Conservation (phyloP, 2,113 vertebrate species). For the Thoracochromis brauschi region DNA sequence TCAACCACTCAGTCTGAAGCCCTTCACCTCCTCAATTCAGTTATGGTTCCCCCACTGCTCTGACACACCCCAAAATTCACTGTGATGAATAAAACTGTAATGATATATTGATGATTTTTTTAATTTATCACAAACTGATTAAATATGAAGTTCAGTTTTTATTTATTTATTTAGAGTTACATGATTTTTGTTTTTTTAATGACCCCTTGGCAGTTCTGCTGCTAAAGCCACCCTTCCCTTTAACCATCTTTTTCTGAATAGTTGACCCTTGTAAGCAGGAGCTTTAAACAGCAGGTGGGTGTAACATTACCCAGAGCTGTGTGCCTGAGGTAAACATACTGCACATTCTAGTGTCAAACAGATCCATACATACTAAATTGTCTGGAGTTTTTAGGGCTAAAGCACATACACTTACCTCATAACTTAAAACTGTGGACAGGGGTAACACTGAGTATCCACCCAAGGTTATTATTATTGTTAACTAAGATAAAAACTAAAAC, state of each 20-base stretch:
- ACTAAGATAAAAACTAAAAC: neutral
- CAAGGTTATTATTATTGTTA: neutral
- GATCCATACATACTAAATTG: neutral
- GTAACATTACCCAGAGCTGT: neutral
- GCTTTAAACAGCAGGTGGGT: neutral
- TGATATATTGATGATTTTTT: neutral
- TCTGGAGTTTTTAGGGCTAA: neutral
- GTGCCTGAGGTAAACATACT: neutral
- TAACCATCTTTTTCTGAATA: neutral
- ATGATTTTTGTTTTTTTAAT: neutral
- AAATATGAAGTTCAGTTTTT: neutral
- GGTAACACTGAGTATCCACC: neutral
- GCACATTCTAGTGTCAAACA: neutral
- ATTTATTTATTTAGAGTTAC: neutral
- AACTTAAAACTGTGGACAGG: neutral
- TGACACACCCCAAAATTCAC: neutral
- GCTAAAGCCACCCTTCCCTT: neutral
- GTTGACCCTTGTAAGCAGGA: neutral
- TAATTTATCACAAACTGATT: neutral
- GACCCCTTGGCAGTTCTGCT: neutral
- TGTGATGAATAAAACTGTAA: neutral
- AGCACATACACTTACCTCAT: neutral
- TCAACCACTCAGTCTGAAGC: neutral
- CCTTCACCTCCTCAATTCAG: neutral
- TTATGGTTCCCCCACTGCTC: neutral